Evolutionary conservation across 2,797 vertebrate species (phyloP).

Genomic region (Protonibea diacanthus): DNA sequence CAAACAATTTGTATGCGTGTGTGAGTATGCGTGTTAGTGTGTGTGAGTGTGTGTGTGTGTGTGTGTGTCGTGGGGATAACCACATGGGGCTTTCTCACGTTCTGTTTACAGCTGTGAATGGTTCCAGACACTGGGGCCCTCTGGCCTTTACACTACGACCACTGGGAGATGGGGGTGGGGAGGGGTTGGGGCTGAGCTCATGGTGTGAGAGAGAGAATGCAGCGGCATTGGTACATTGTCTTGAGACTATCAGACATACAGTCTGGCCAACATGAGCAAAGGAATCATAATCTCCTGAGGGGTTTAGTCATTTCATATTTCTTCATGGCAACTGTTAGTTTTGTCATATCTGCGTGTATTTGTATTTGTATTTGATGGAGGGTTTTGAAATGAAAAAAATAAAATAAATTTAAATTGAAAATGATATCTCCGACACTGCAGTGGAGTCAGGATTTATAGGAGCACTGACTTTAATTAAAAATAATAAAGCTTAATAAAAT

Average conservation of each 20-base stretch:
- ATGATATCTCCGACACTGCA: no score
- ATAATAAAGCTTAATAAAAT: no score
- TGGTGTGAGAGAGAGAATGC: constrained; percentile 45
- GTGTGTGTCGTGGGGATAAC: constrained; percentile 78
- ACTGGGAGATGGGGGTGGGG: constrained; percentile 62
- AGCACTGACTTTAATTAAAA: no score
- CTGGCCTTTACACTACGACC: constrained; percentile 76
- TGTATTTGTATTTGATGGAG: no score
- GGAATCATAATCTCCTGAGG: neutral
- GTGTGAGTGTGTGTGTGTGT: constrained; percentile 55
- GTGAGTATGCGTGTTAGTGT: constrained; percentile 31
- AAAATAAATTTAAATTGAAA: neutral
- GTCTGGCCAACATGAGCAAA: constrained; percentile 14
- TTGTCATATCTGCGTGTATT: neutral
- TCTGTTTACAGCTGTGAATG: constrained; percentile 86
- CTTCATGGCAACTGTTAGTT: neutral
- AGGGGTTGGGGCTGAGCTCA: constrained; percentile 26
- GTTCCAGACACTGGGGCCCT: constrained; percentile 79
- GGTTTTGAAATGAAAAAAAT: neutral
- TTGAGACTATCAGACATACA: neutral
- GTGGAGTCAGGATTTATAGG: no score
- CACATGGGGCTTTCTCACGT: constrained; percentile 86
- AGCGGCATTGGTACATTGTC: constrained; percentile 12
- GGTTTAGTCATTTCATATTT: neutral
- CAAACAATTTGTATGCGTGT: constrained; percentile 68